Conservation (phyloP, 2,888 invertebrate species). For the Hydropsyche betteni region DNA sequence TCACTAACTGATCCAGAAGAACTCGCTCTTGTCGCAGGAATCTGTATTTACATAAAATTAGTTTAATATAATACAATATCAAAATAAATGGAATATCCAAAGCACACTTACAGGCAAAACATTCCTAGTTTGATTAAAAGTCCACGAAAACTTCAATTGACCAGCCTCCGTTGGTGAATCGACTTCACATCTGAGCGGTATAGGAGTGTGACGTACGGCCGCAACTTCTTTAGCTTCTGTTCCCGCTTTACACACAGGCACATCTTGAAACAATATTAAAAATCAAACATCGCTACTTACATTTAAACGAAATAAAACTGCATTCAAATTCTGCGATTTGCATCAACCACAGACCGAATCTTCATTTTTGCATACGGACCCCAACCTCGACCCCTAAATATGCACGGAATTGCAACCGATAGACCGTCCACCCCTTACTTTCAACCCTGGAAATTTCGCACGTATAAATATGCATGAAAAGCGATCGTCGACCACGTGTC, state of each 20-base stretch:
- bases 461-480: slow-evolving; percentile 15
- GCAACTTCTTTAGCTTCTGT: slow-evolving; percentile 76
- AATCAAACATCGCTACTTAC: no score
- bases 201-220: slow-evolving; percentile 76
- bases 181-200: slow-evolving; percentile 82
- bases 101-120: slow-evolving; percentile 72
- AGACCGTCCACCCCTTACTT: neutral
- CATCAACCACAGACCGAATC: no score
- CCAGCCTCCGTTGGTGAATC: slow-evolving; percentile 79
- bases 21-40: slow-evolving; percentile 66
- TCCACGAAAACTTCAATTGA: slow-evolving; percentile 82
- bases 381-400: no score
- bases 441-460: neutral
- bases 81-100: neutral
- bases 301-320: no score
- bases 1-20: slow-evolving; percentile 59
- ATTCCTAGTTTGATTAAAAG: slow-evolving; percentile 81
- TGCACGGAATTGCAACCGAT: no score
- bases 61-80: neutral
- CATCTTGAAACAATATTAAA: slow-evolving; percentile 64
- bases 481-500: neutral
- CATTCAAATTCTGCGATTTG: no score
- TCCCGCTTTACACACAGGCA: slow-evolving; percentile 80
- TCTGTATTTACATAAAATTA: slow-evolving; percentile 57
- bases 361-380: no score